Evolutionary conservation across 1,140 invertebrate species (phyloP).

Genomic region (Zaprionus inermis): DNA sequence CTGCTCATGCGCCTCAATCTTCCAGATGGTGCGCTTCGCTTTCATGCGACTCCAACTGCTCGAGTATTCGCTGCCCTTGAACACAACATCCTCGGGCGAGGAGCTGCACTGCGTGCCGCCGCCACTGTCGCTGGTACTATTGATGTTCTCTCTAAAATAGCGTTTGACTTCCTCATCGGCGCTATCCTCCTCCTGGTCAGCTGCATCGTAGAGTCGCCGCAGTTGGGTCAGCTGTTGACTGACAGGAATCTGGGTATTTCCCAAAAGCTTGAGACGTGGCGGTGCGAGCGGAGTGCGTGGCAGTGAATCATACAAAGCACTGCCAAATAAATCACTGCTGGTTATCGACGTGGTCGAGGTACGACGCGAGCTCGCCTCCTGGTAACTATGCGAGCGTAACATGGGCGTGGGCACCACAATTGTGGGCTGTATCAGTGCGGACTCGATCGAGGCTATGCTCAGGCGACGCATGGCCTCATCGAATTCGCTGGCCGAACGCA

Average conservation of each 20-base stretch:
- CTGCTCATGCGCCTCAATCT: conserved; percentile 71
- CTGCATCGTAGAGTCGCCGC: conserved; percentile 75
- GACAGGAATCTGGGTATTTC: conserved; percentile 69
- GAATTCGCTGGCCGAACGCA: conserved; percentile 81
- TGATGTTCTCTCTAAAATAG: conserved; percentile 61
- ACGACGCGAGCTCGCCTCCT: conserved; percentile 59
- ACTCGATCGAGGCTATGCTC: conserved; percentile 80
- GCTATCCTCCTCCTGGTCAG: conserved; percentile 66
- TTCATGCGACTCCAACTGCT: conserved; percentile 84
- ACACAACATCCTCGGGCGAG: conserved; percentile 66
- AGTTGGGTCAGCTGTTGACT: conserved; percentile 79
- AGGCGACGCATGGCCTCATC: conserved; percentile 82
- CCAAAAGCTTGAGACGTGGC: conserved; percentile 70
- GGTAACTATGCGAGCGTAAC: conserved; percentile 76
- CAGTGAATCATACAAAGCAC: conserved; percentile 58
- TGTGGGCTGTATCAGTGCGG: conserved; percentile 60
- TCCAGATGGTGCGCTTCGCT: conserved; percentile 79
- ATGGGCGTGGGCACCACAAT: conserved; percentile 76
- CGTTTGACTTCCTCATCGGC: conserved; percentile 83
- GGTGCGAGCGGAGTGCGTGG: conserved; percentile 65
- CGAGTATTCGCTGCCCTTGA: conserved; percentile 68
- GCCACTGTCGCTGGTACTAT: conserved; percentile 69
- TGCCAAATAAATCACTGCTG: conserved; percentile 72
- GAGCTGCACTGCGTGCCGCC: conserved; percentile 74
- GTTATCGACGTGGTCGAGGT: conserved; percentile 68